Percentiles rank a stretch among this genome's conserved stretches.
phyloP scores from a whole-genome alignment of 2,888 invertebrate genomes.

The Macropis europaea region DNA sequence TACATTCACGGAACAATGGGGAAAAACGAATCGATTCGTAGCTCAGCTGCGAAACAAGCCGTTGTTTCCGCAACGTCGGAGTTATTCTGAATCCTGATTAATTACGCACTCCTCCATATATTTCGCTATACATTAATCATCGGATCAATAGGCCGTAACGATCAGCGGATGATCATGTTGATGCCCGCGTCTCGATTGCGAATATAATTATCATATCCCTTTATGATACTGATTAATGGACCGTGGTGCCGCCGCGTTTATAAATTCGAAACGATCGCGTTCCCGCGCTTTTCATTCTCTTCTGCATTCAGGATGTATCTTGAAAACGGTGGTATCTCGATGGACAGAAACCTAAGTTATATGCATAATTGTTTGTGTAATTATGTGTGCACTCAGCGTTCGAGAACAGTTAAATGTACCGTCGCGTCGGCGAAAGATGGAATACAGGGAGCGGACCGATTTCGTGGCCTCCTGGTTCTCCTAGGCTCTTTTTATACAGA shows the following conservation, averaged over 20 bases:
- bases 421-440: no score
- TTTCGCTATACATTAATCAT: conserved; percentile 52
- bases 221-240: conserved; percentile 54
- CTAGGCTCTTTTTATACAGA: no score
- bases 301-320: not conserved
- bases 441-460: no score
- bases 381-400: no score
- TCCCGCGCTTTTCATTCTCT: no score
- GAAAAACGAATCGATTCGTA: conserved; percentile 4
- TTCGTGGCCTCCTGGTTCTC: no score
- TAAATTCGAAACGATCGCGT: conserved; percentile 8
- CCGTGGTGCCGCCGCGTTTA: conserved; percentile 32
- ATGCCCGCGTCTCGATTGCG: conserved; percentile 47
- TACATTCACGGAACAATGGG: not conserved
- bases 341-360: not conserved
- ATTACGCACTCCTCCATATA: conserved; percentile 47
- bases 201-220: conserved; percentile 56
- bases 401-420: no score
- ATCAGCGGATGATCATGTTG: conserved; percentile 50
- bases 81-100: conserved; percentile 45
- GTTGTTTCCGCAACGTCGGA: not conserved
- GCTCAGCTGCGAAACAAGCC: not conserved
- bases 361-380: no score
- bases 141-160: conserved; percentile 52
- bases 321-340: not conserved